These are phyloP conservation scores for Charaxes varanes DNA, from an alignment of 1,140 invertebrate species.

Conservation along the genomic window DNA sequence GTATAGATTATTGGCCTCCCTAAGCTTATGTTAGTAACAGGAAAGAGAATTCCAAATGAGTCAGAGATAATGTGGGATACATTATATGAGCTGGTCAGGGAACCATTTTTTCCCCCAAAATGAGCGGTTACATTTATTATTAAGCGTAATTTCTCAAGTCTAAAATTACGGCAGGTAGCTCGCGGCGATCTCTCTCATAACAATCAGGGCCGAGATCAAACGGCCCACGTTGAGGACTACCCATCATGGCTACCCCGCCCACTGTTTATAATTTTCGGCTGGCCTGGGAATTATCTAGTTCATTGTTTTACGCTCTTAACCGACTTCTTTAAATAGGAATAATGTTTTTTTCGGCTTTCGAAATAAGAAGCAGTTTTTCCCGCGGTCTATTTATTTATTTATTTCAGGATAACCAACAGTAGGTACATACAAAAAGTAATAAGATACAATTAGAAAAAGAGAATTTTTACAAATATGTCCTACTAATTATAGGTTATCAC, in stretches of 20 bases:
- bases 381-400: too few species aligned
- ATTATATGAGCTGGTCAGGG: conserved; percentile 12
- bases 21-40: too few species aligned
- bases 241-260: conserved; percentile 43
- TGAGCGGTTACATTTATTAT: conserved; percentile 65
- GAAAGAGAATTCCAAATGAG: conserved; percentile 26
- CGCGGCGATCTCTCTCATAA: conserved; percentile 45
- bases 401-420: too few species aligned
- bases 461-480: too few species aligned
- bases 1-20: too few species aligned
- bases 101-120: conserved; percentile 20
- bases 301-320: conserved; percentile 47
- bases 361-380: too few species aligned
- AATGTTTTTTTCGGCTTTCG: too few species aligned
- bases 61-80: conserved; percentile 34
- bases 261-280: conserved; percentile 67
- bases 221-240: conserved; percentile 47
- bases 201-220: conserved; percentile 44
- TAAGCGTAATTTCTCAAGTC: conserved; percentile 66
- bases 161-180: conserved; percentile 70
- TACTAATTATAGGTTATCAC: too few species aligned
- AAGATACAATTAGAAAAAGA: too few species aligned
- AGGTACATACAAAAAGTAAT: too few species aligned
- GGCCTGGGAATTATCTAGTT: conserved; percentile 57
- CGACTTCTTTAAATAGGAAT: too few species aligned